These are phyloP conservation scores for Brachionus asplanchnoidis DNA, from an alignment of 1,140 invertebrate genomes.

Conservation along the genomic window DNA sequence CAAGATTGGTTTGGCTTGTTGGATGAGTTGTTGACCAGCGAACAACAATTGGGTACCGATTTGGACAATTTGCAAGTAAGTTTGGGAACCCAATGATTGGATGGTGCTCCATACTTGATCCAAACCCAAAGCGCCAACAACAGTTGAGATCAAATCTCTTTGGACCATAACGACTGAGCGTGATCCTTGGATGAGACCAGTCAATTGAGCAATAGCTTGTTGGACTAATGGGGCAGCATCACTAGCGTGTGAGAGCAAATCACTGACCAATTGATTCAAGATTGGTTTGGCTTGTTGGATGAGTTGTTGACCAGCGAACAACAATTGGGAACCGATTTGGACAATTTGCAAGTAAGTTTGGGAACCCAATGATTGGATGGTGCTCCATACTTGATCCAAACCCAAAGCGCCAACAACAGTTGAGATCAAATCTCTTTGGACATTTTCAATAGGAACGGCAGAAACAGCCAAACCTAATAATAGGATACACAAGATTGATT, in stretches of 20 bases:
- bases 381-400: neutral
- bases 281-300: neutral
- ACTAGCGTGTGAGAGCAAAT: neutral
- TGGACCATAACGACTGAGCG: no score
- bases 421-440: constrained; percentile 1
- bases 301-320: constrained; percentile 38
- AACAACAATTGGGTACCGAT: neutral
- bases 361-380: neutral
- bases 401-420: neutral
- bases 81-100: no score
- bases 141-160: no score
- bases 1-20: constrained; percentile 1
- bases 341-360: neutral
- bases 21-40: neutral
- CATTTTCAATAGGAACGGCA: neutral
- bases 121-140: no score
- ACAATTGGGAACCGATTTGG: constrained; percentile 21
- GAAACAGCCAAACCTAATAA: neutral
- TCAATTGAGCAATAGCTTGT: neutral
- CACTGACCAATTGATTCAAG: constrained; percentile 17
- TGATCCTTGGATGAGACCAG: neutral
- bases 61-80: no score
- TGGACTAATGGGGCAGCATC: neutral
- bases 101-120: no score
- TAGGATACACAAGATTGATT: neutral